Evolutionary conservation across 2,888 invertebrate genomes (phyloP).

Genomic region (Apodemia duryi): DNA sequence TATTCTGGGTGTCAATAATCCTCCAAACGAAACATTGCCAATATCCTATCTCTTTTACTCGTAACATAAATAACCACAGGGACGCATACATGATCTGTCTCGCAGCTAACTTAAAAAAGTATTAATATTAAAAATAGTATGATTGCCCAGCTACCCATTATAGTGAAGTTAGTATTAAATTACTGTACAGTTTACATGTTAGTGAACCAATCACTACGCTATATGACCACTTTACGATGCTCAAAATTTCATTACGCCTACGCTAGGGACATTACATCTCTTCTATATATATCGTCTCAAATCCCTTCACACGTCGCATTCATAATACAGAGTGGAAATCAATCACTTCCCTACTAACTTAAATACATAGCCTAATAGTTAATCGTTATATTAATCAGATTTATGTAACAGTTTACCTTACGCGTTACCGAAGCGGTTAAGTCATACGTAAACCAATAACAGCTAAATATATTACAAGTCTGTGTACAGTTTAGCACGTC

Average conservation of each 20-base stretch:
- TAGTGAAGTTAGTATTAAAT: conserved; percentile 73
- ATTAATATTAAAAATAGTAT: conserved; percentile 70
- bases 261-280: conserved; percentile 35
- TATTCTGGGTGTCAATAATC: conserved; percentile 28
- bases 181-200: conserved; percentile 70
- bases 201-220: conserved; percentile 62
- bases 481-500: conserved; percentile 1
- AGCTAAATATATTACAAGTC: conserved; percentile 49
- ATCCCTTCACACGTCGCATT: conserved; percentile 11
- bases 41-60: conserved; percentile 46
- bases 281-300: conserved; percentile 44
- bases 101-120: conserved; percentile 56
- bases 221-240: conserved; percentile 48
- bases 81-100: conserved; percentile 60
- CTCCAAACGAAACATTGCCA: conserved; percentile 33
- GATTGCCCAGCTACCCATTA: conserved; percentile 77
- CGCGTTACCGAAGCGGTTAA: conserved; percentile 67
- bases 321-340: conserved; percentile 12
- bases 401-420: conserved; percentile 72
- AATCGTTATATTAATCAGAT: conserved; percentile 72
- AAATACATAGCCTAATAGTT: conserved; percentile 63
- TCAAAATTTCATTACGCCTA: conserved; percentile 17
- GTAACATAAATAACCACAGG: conserved; percentile 51
- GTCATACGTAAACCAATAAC: conserved; percentile 54
- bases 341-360: conserved; percentile 45